phyloP scores from a whole-genome alignment of 1,140 invertebrate species.

The Caerostris extrusa region DNA sequence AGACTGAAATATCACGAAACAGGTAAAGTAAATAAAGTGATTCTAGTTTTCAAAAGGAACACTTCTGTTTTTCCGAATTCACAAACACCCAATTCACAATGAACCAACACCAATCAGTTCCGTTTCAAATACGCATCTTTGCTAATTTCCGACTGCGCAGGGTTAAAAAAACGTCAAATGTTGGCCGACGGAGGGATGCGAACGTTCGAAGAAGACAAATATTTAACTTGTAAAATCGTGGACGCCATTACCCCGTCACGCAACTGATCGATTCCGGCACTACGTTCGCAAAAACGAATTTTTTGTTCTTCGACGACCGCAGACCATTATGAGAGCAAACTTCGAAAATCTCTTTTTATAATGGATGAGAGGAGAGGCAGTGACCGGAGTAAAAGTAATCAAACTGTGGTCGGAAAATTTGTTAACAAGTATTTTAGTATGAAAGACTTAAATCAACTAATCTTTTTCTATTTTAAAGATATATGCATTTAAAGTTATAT shows the following conservation, averaged over 20 bases:
- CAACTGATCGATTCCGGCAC: not conserved
- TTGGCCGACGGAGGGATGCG: not conserved
- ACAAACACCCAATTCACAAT: not conserved
- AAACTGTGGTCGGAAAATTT: too few relatives aligned
- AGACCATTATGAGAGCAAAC: slow-evolving; percentile 1
- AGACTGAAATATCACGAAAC: too few relatives aligned
- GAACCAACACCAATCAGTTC: not conserved
- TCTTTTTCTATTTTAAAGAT: too few relatives aligned
- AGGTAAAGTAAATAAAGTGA: too few relatives aligned
- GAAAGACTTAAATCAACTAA: too few relatives aligned
- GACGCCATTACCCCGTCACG: slow-evolving; percentile 17
- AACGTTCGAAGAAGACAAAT: not conserved
- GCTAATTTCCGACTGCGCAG: not conserved
- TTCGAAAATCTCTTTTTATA: not conserved
- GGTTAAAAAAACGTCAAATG: slow-evolving; percentile 8
- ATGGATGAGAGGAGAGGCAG: too few relatives aligned
- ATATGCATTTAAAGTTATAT: too few relatives aligned
- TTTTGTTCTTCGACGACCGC: not conserved
- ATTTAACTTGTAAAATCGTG: slow-evolving; percentile 21
- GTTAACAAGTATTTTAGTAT: too few relatives aligned
- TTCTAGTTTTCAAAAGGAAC: not conserved
- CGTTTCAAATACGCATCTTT: not conserved
- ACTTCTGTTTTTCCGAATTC: not conserved
- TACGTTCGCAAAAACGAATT: too few relatives aligned
- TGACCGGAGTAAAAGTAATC: too few relatives aligned